Base-by-base conservation (phyloP, 1,140 invertebrate genomes). In the Drosophila setifemur region DNA sequence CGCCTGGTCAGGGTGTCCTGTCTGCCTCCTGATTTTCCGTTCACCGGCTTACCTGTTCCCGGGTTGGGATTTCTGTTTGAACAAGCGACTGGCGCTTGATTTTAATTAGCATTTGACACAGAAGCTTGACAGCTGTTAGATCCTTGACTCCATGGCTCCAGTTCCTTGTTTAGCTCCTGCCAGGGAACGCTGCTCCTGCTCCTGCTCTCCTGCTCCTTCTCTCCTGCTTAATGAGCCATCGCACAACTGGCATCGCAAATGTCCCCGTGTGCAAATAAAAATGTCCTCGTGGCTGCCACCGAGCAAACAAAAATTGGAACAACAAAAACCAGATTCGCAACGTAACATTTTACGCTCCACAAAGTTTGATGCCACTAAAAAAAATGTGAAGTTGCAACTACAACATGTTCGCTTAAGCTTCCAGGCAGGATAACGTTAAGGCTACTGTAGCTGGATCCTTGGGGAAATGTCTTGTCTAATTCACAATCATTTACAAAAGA, bases 51-150 rank as follows among this genome's bases (percentile, higher is more conserved):
- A 77, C 78, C 77, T 75, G 73, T 31, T 35, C 42, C 12, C 53
- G 35, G 61, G 49, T 19, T 43, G 18, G 60, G 40, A 67, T 85
- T 74, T 71, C 52, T 85, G 81, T 86, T 85, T 79, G 77, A 81
- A 79, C 70, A 86, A 53, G 63, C 73, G 74, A 78, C 57, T 78
- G 79, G 58, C 81, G 81, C 75, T 85, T 86, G 81, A 85, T 85
- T 86, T 85, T 85, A 85, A 85, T 85, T 85, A 86, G 81, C 81
- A 86, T 85, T 85, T 85, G 81, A 85, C 81, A 85, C 81, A 85
- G 75, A 81, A 72, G 79, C 75, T 86, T 86, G 75, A 79, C 79
- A 55, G 60, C 61, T 33, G 25, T 19, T 25, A 50, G 21, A 66
- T 66, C 58, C 63, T 66, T 66, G 58, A 67, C 44, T 67, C 31